A percentile compares a stretch with the other conserved stretches of the same genome.
phyloP scores from a whole-genome alignment of 2,797 vertebrate genomes.

The Microcaecilia unicolor region DNA sequence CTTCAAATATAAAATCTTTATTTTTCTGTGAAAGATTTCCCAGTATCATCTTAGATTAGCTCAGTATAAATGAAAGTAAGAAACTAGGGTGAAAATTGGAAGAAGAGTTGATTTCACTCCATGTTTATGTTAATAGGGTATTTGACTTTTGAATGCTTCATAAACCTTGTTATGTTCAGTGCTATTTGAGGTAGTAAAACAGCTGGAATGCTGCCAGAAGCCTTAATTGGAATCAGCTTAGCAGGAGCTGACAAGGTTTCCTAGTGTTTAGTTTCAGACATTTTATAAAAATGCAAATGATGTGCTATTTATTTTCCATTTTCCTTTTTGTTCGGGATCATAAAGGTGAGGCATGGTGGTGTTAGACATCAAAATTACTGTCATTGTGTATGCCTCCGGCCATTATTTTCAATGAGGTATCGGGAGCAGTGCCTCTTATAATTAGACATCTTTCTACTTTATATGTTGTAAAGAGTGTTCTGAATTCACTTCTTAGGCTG shows the following conservation, averaged over 20 bases:
- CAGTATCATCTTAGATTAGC: no score
- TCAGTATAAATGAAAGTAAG: conserved; percentile 44
- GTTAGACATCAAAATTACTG: conserved; percentile 30
- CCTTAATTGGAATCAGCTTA: conserved; percentile 73
- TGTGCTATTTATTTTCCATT: conserved; percentile 47
- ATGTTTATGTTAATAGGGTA: conserved; percentile 73
- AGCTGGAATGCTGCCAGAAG: conserved; percentile 66
- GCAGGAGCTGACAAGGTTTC: conserved; percentile 63
- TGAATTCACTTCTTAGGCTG: no score
- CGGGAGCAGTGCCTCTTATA: conserved; percentile 1
- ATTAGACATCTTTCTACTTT: conserved; percentile 17
- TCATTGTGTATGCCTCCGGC: conserved; percentile 14
- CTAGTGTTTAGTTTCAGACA: conserved; percentile 58
- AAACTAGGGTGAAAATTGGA: conserved; percentile 57
- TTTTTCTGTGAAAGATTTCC: no score
- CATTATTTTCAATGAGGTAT: conserved; percentile 10
- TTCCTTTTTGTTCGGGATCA: conserved; percentile 31
- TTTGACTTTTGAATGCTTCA: conserved; percentile 79
- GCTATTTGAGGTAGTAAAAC: conserved; percentile 67
- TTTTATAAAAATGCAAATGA: conserved; percentile 62
- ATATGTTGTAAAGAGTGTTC: no score
- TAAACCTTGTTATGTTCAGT: conserved; percentile 68
- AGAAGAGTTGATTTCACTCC: conserved; percentile 63
- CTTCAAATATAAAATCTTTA: no score
- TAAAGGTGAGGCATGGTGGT: conserved; percentile 45